Evolutionary conservation across 2,797 vertebrate species (phyloP), one percentile per base, ranked within the genome.

Genomic region (Tarsius wallacei): DNA sequence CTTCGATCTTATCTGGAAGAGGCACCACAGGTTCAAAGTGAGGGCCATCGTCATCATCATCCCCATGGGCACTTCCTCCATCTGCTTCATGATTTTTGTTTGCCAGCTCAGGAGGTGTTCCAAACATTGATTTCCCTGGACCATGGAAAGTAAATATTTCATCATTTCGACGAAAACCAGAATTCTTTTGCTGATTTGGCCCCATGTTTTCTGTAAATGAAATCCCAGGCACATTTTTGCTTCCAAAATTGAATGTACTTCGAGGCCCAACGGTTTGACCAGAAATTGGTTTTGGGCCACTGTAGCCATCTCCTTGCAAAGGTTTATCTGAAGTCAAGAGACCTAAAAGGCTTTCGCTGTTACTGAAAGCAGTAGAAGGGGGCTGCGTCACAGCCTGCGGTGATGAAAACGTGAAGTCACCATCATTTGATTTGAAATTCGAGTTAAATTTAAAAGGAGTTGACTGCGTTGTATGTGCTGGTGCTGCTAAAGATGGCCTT

Each of bases 21-120:
- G 99, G 99, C 21, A 99, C 99, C 59, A 99, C 99, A 49, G 99
- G 99, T 96, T 99, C 99, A 99, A 99, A 99, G 97, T 99, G 99
- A 96, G 99, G 99, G 13, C 99, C 99, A 89, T 99, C 99, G 80
- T 99, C 99, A 68, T 99, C 99, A 11, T 99, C 99, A 36, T 99
- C 99, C 93, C 98, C 99, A 71, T 99, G 99, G 55, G 98, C 98
- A 98, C 99, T 99, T 87, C 99, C 99, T 97, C 99, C 99, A 98
- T 99, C 99, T 26, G 99, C 99, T 95, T 99, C 99, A 1, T 94
- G 98, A 97, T 98, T 98, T 97, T 98, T 99, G 11, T 99, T 99
- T 73, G 97, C 98, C 53, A 97, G 94, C 83, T 99, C 99, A 7
- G 98, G 82, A 95, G 98, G 73, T 59, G 97, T 81, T 66, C 98